Percentiles rank a stretch among this genome's conserved stretches.
Conservation (phyloP, 2,113 vertebrate species). For the Passer montanus region DNA sequence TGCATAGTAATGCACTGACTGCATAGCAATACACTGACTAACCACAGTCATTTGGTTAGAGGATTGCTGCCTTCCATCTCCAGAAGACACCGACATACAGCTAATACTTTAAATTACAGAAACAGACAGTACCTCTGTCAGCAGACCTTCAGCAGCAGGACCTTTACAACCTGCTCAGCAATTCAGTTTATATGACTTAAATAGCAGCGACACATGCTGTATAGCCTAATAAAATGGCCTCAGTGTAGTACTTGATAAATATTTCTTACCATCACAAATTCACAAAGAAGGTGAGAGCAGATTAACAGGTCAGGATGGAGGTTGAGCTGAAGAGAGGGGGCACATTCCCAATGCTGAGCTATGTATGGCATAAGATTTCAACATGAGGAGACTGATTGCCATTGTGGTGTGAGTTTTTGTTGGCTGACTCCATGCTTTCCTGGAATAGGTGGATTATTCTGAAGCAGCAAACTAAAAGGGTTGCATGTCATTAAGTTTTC, state of each 20-base stretch:
- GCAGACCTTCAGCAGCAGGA: constrained; percentile 6
- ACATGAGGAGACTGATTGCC: not conserved
- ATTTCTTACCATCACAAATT: not conserved
- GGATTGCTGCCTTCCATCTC: constrained; percentile 17
- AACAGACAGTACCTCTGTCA: constrained; percentile 8
- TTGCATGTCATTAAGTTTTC: not conserved
- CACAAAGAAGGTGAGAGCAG: not conserved
- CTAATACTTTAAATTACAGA: constrained; percentile 32
- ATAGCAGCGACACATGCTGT: not conserved
- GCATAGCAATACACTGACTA: not conserved
- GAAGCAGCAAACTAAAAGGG: not conserved
- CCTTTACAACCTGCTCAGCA: constrained; percentile 5
- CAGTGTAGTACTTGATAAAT: not conserved
- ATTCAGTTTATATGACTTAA: not conserved
- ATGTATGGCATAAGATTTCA: not conserved
- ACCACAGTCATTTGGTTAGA: not conserved
- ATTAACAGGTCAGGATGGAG: not conserved
- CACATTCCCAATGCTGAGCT: not conserved
- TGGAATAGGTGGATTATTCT: constrained; percentile 3
- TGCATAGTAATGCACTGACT: constrained; percentile 17
- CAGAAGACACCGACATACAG: not conserved
- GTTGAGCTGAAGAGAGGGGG: not conserved
- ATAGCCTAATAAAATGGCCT: not conserved
- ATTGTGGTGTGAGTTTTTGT: not conserved
- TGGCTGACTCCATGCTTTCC: not conserved